Evolutionary conservation across 2,797 vertebrate genomes (phyloP), one percentile per base, ranked within the genome.

Genomic region (Lemur catta): DNA sequence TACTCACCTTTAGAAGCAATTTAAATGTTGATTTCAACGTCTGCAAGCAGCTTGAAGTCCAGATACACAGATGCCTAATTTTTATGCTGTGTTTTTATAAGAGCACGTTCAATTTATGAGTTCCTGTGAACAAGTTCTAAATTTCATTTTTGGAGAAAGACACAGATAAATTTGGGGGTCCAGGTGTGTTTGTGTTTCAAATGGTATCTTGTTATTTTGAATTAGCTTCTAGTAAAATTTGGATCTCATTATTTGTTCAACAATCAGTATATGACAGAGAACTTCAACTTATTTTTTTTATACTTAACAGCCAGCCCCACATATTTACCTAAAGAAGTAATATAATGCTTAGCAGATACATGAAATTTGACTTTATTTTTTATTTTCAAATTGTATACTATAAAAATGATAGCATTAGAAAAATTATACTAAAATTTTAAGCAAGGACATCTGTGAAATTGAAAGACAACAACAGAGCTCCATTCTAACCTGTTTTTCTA

Each of bases 1-100:
- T 84, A 74, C 43, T 97, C 88, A 92, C 43, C 95, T 93, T 92
- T 79, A 78, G 35, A 95, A 93, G 63, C 14, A 92, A 95, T 92
- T 89, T 85, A 88, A 95, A 35, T 43, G 50, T 28, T 75, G 78
- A 95, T 72, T 95, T 97, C 93, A 95, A 88, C 82, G 55, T 88
- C 91, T 82, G 90, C 96, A 97, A 78, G 13, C 72, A 96, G 88
- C 30, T 74, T 95, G 50, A 92, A 35, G 88, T 95, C 74, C 88
- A 94, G 92, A 78, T 89, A 93, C 61, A 93, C 93, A 95, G 88
- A 97, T 95, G 91, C 30, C 69, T 95, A 94, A 90, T 94, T 94
- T 97, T 93, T 95, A 93, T 88, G 38, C 33, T 95, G 38, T 3
- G 63, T 67, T 96, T 95, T 95, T 96, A 86, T 65, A 89, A 88